Conservation (phyloP, 1,140 invertebrate genomes). For the Cataglyphis hispanica region DNA sequence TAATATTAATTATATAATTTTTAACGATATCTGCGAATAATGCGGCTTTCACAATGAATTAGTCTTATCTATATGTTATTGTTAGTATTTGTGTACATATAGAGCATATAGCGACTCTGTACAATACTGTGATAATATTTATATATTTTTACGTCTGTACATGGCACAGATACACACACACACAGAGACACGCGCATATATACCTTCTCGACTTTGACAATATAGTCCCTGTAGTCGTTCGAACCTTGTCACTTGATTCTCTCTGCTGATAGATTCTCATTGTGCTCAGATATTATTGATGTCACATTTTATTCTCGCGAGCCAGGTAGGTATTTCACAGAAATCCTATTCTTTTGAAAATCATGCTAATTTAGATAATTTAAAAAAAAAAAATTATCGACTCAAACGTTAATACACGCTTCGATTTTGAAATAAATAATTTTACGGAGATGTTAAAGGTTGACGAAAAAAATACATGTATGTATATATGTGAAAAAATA, state of each 20-base stretch:
- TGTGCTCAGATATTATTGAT: constrained; percentile 1
- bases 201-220: constrained; percentile 29
- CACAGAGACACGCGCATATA: constrained; percentile 1
- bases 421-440: not conserved
- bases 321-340: constrained; percentile 50
- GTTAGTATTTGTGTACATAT: constrained; percentile 83
- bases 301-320: constrained; percentile 5
- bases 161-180: constrained; percentile 52
- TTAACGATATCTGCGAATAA: constrained; percentile 62
- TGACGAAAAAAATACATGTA: not conserved
- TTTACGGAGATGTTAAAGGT: not conserved
- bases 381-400: not conserved
- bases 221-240: constrained; percentile 25
- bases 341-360: not conserved
- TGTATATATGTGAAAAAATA: not conserved
- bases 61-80: constrained; percentile 69
- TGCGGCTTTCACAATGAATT: constrained; percentile 66
- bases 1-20: constrained; percentile 59
- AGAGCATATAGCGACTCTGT: constrained; percentile 77
- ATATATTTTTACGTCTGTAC: constrained; percentile 80
- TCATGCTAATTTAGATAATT: not conserved
- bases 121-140: constrained; percentile 87
- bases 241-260: constrained; percentile 33
- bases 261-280: constrained; percentile 34
- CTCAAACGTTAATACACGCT: not conserved